Conservation (phyloP, 2,888 invertebrate species). For the Eledone cirrhosa region DNA sequence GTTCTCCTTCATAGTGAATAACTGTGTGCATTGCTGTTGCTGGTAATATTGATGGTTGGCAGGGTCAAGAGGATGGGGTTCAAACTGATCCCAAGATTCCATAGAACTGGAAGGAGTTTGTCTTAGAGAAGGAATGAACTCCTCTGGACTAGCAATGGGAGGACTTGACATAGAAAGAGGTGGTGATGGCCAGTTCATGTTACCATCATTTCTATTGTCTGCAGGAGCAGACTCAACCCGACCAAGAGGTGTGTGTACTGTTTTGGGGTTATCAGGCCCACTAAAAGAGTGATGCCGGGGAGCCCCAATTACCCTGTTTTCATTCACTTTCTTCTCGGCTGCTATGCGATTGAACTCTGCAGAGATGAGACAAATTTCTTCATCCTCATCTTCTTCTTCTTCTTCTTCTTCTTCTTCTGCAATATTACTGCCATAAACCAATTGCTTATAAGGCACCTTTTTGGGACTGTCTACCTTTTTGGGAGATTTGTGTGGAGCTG, state of each 20-base stretch:
- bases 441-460: conserved; percentile 25
- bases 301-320: background rate
- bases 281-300: conserved; percentile 26
- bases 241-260: conserved; percentile 22
- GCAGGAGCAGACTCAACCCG: conserved; percentile 25
- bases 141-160: conserved; percentile 42
- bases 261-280: conserved; percentile 19
- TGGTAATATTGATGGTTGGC: background rate
- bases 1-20: conserved; percentile 5
- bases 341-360: conserved; percentile 27
- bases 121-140: conserved; percentile 32
- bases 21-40: background rate
- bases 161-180: conserved; percentile 34
- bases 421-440: conserved; percentile 23
- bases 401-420: conserved; percentile 25
- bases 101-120: conserved; percentile 24
- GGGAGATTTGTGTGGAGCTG: conserved; percentile 69
- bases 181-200: conserved; percentile 25
- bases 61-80: conserved; percentile 11
- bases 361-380: conserved; percentile 18
- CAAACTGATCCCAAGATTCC: conserved; percentile 25
- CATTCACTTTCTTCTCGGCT: background rate
- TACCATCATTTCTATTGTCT: conserved; percentile 24
- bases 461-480: conserved; percentile 29
- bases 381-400: conserved; percentile 26